Evolutionary conservation across 2,797 vertebrate genomes (phyloP).

Genomic region (Sebastes kiyomatsui): DNA sequence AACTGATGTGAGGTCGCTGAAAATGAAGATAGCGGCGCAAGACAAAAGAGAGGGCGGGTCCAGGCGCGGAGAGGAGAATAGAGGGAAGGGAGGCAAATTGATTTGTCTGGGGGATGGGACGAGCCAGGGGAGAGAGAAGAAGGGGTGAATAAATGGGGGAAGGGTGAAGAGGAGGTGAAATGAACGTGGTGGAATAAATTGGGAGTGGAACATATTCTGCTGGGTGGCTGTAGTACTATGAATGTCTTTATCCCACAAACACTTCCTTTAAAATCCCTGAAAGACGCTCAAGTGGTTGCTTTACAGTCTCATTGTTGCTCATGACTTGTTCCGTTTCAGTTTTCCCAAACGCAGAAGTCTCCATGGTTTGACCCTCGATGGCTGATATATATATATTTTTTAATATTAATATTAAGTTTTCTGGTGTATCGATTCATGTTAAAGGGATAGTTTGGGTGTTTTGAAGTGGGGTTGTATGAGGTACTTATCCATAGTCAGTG

Average conservation of each 20-base stretch:
- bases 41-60: conserved; percentile 70
- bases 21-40: conserved; percentile 63
- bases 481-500: too few relatives aligned
- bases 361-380: too few relatives aligned
- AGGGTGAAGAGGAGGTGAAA: conserved; percentile 32
- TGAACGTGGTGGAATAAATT: conserved; percentile 22
- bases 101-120: conserved; percentile 66
- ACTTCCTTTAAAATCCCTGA: background rate
- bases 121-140: conserved; percentile 3
- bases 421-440: background rate
- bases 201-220: background rate
- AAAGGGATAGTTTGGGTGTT: too few relatives aligned
- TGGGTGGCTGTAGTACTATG: background rate
- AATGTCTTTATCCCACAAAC: background rate
- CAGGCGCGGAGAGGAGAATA: conserved; percentile 28
- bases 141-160: conserved; percentile 39
- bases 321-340: background rate
- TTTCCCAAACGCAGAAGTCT: background rate
- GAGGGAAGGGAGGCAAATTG: conserved; percentile 44
- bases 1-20: conserved; percentile 65
- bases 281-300: background rate
- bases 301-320: background rate
- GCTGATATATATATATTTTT: too few relatives aligned
- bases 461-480: too few relatives aligned
- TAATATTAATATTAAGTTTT: background rate